Percentiles rank a stretch among this genome's conserved stretches.
These are phyloP conservation scores for Chamaea fasciata DNA, from an alignment of 2,113 vertebrate species.

Conservation along the genomic window DNA sequence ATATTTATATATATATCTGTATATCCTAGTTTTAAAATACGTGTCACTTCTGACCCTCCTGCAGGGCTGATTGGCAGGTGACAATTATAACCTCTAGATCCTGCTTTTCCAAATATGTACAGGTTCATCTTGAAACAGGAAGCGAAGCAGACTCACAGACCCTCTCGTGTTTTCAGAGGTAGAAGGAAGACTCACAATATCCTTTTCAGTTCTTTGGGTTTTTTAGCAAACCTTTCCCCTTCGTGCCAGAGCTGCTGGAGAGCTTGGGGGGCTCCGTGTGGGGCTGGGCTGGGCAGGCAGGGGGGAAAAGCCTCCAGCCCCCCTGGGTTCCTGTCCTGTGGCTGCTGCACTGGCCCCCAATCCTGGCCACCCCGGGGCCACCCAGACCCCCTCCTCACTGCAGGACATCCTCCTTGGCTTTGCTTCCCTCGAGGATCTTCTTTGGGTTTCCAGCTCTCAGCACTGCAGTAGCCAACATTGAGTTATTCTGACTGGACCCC, in stretches of 20 bases:
- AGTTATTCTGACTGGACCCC: slow-evolving; percentile 35
- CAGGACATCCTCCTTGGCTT: neutral
- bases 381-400: neutral
- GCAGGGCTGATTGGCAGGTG: neutral
- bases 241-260: neutral
- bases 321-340: neutral
- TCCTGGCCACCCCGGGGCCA: neutral
- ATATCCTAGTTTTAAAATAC: slow-evolving; percentile 24
- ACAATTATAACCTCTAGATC: neutral
- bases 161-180: neutral
- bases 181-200: slow-evolving; percentile 14
- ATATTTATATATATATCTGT: neutral
- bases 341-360: neutral
- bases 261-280: neutral
- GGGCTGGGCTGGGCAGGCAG: neutral
- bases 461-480: slow-evolving; percentile 42
- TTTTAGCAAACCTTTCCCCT: neutral
- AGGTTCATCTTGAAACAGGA: neutral
- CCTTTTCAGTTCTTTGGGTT: neutral
- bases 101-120: slow-evolving; percentile 33
- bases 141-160: neutral
- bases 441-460: slow-evolving; percentile 43
- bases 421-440: neutral
- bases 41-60: neutral
- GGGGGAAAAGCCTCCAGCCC: neutral